A percentile compares a stretch with the other conserved stretches of the same genome.
Evolutionary conservation across 1,140 invertebrate genomes (phyloP).

Genomic region (Scaptomyza montana): DNA sequence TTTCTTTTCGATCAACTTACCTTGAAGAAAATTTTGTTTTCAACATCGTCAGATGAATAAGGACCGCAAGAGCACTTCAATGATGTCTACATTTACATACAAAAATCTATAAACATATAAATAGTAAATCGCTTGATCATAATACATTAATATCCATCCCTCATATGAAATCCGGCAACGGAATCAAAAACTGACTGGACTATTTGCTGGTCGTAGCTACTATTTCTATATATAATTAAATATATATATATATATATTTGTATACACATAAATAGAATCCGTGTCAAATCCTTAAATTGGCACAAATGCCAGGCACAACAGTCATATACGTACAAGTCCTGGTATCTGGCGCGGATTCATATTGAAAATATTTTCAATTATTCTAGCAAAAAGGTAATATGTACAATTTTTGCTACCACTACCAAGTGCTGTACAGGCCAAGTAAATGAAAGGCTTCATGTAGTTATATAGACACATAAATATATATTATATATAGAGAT

Average conservation of each 20-base stretch:
- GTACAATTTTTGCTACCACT: slow-evolving; percentile 64
- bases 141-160: slow-evolving; percentile 32
- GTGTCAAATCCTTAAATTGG: slow-evolving; percentile 34
- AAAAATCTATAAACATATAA: slow-evolving; percentile 1
- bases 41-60: slow-evolving; percentile 16
- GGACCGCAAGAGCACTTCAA: slow-evolving; percentile 12
- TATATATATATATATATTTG: slow-evolving; percentile 26
- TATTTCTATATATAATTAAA: slow-evolving; percentile 44
- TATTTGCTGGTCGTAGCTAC: slow-evolving; percentile 59
- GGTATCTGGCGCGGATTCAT: slow-evolving; percentile 35
- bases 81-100: slow-evolving; percentile 1
- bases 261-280: slow-evolving; percentile 43
- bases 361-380: slow-evolving; percentile 24
- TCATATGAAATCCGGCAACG: slow-evolving; percentile 23
- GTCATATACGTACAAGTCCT: slow-evolving; percentile 40
- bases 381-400: slow-evolving; percentile 41
- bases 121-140: slow-evolving; percentile 33
- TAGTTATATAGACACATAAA: slow-evolving; percentile 74
- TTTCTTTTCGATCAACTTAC: slow-evolving; percentile 21
- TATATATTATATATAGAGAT: slow-evolving; percentile 69
- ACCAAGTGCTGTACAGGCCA: slow-evolving; percentile 71
- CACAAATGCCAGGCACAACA: slow-evolving; percentile 22
- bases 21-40: slow-evolving; percentile 12
- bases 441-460: slow-evolving; percentile 78
- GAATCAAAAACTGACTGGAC: slow-evolving; percentile 46